Conservation (phyloP, 2,113 vertebrate species). For the Dipodomys stephensi region DNA sequence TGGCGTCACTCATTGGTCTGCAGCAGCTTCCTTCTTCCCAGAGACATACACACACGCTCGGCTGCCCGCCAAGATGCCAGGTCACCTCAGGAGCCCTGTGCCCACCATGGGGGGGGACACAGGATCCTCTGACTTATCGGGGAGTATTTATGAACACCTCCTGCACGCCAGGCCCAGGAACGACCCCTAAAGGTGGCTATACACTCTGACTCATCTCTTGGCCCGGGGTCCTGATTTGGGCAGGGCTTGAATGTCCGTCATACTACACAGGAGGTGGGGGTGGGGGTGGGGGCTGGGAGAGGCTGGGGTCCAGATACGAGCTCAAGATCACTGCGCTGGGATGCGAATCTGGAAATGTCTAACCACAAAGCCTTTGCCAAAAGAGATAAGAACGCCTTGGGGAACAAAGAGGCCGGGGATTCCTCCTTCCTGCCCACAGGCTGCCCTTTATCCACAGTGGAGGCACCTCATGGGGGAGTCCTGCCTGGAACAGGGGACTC, state of each 20-base stretch:
- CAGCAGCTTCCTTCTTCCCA: not conserved
- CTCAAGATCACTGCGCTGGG: not conserved
- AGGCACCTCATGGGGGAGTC: not conserved
- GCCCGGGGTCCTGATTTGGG: not conserved
- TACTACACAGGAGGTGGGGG: not conserved
- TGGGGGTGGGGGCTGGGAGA: not conserved
- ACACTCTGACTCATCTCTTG: not conserved
- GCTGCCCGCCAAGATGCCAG: too few relatives aligned
- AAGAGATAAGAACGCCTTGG: slow-evolving; percentile 23
- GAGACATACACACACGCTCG: too few relatives aligned
- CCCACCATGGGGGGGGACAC: too few relatives aligned
- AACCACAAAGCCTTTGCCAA: slow-evolving; percentile 45
- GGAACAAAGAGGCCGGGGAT: not conserved
- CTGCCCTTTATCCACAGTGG: not conserved
- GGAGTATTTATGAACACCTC: too few relatives aligned
- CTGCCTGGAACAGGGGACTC: not conserved
- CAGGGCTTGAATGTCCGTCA: not conserved
- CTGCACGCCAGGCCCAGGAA: not conserved
- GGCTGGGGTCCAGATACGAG: not conserved
- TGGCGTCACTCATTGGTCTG: not conserved
- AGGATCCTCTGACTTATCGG: too few relatives aligned
- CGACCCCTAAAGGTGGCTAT: not conserved
- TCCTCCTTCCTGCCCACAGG: slow-evolving; percentile 4
- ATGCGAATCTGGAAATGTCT: not conserved
- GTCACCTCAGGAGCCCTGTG: too few relatives aligned